Conservation (phyloP, 2,113 vertebrate genomes). For the Campylorhamphus procurvoides region DNA sequence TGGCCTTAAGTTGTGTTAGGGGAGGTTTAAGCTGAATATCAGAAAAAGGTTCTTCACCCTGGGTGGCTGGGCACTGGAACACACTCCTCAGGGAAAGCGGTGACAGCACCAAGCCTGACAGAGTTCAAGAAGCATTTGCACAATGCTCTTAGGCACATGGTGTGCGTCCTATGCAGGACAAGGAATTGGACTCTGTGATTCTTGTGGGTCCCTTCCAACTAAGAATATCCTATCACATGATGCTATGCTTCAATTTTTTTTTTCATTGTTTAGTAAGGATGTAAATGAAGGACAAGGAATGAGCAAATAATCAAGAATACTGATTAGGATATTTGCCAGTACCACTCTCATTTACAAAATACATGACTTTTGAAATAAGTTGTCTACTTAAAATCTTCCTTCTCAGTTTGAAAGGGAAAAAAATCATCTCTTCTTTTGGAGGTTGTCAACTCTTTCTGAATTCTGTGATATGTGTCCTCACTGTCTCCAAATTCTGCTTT, state of each 20-base stretch:
- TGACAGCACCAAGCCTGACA: not conserved
- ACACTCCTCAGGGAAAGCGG: not conserved
- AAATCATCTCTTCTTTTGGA: not conserved
- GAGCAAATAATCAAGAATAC: not conserved
- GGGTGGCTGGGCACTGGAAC: accelerated
- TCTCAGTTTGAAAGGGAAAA: not conserved
- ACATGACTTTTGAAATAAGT: not conserved
- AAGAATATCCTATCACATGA: not conserved
- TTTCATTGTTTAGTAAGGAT: not conserved
- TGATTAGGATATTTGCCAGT: not conserved
- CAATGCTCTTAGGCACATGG: not conserved
- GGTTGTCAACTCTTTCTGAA: not conserved
- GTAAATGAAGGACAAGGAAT: not conserved
- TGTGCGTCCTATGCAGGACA: too few species aligned
- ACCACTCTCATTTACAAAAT: not conserved
- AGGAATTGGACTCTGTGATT: not conserved
- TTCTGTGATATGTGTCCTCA: not conserved
- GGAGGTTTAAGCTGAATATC: not conserved
- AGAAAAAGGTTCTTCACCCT: not conserved
- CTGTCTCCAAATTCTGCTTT: not conserved
- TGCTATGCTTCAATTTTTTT: not conserved
- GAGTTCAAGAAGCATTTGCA: not conserved
- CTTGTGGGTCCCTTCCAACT: not conserved
- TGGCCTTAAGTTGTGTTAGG: not conserved
- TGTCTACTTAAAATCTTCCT: not conserved